Evolutionary conservation across 2,797 vertebrate species (phyloP).

Genomic region (Cygnus olor): DNA sequence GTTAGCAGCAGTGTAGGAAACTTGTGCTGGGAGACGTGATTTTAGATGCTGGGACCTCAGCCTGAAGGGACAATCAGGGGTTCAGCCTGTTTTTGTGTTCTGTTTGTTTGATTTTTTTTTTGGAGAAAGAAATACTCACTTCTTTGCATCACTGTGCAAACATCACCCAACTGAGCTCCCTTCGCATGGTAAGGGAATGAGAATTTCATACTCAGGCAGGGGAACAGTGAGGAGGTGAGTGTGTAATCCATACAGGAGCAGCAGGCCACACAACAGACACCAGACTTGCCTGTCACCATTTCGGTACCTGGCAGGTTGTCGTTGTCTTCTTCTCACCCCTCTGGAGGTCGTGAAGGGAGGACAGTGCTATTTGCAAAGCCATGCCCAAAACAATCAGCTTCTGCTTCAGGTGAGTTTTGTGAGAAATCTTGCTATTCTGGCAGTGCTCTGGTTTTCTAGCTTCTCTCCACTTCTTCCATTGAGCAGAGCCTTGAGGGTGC

Average conservation of each 20-base stretch:
- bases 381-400: background rate
- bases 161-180: background rate
- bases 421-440: background rate
- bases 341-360: background rate
- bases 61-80: background rate
- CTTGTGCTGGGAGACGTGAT: background rate
- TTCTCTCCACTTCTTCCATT: background rate
- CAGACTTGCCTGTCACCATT: background rate
- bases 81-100: background rate
- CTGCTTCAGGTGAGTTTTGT: background rate
- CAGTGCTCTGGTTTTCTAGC: background rate
- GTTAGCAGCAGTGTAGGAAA: background rate
- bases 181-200: accelerated
- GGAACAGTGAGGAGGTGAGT: background rate
- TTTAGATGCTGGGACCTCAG: background rate
- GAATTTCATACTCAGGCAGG: background rate
- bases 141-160: background rate
- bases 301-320: background rate
- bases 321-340: background rate
- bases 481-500: background rate
- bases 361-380: background rate
- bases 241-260: background rate
- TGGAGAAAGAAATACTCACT: background rate
- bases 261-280: background rate
- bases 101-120: background rate